Percentiles rank a stretch among this genome's conserved stretches.
Conservation (phyloP, 2,888 invertebrate species). For the Synergus laeviventris region DNA sequence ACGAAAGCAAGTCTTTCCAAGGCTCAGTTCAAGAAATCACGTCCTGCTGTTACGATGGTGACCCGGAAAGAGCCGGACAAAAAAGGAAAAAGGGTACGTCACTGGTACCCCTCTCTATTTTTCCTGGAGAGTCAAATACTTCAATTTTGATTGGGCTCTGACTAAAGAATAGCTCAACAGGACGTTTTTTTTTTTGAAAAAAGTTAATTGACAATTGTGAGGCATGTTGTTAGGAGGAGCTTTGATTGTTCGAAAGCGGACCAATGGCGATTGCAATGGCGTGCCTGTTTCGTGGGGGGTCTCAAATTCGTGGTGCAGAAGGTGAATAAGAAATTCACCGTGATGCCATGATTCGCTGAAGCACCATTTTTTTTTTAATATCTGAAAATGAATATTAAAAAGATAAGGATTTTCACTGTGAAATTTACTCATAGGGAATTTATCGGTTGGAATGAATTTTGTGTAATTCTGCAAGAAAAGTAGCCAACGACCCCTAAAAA, state of each 20-base stretch:
- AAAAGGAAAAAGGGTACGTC: conserved; percentile 32
- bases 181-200: conserved; percentile 59
- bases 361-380: background rate
- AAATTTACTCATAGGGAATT: conserved; percentile 44
- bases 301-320: background rate
- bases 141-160: conserved; percentile 60
- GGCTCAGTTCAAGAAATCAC: conserved; percentile 59
- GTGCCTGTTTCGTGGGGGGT: conserved; percentile 51
- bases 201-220: conserved; percentile 55
- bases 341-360: background rate
- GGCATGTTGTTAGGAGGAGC: conserved; percentile 52
- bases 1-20: conserved; percentile 52
- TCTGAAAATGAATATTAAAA: background rate
- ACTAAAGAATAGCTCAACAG: conserved; percentile 66
- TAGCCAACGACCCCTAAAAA: conserved; percentile 45
- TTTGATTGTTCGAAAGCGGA: conserved; percentile 56
- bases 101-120: conserved; percentile 50
- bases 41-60: conserved; percentile 59
- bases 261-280: conserved; percentile 59
- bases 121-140: conserved; percentile 43
- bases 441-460: conserved; percentile 56
- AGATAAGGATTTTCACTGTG: background rate
- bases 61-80: conserved; percentile 49
- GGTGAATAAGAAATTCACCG: background rate
- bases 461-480: conserved; percentile 52